Conservation (phyloP, 2,113 vertebrate genomes). For the Tautogolabrus adspersus region DNA sequence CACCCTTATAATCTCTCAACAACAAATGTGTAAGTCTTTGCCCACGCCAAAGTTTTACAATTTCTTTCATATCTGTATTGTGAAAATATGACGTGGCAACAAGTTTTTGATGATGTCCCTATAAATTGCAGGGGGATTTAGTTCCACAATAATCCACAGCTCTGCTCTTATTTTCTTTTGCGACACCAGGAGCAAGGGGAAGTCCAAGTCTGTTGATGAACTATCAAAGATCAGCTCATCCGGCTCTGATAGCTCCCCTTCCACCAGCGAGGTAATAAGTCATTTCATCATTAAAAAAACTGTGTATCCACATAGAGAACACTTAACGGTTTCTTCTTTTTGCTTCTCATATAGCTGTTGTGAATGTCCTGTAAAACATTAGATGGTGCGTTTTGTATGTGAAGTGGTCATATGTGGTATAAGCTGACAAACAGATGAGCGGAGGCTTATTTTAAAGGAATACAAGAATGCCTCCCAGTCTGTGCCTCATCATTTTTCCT, state of each 20-base stretch:
- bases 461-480: slow-evolving; percentile 12
- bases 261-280: slow-evolving; percentile 69
- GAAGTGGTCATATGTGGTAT: slow-evolving; percentile 16
- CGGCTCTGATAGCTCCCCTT: slow-evolving; percentile 75
- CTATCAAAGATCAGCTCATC: slow-evolving; percentile 74
- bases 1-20: neutral
- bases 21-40: too few species aligned
- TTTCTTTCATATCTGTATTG: too few species aligned
- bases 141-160: neutral
- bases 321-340: neutral
- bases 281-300: neutral
- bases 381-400: neutral
- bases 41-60: too few species aligned
- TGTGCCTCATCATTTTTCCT: slow-evolving; percentile 64
- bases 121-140: neutral
- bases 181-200: slow-evolving; percentile 62
- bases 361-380: neutral
- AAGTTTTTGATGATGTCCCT: neutral
- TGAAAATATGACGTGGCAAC: neutral
- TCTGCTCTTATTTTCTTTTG: slow-evolving; percentile 7
- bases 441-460: neutral
- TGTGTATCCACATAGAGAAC: neutral
- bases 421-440: slow-evolving; percentile 15
- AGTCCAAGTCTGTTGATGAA: slow-evolving; percentile 81
- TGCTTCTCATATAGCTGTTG: neutral